phyloP scores from a whole-genome alignment of 2,888 invertebrate species.

The Fabriciana adippe region DNA sequence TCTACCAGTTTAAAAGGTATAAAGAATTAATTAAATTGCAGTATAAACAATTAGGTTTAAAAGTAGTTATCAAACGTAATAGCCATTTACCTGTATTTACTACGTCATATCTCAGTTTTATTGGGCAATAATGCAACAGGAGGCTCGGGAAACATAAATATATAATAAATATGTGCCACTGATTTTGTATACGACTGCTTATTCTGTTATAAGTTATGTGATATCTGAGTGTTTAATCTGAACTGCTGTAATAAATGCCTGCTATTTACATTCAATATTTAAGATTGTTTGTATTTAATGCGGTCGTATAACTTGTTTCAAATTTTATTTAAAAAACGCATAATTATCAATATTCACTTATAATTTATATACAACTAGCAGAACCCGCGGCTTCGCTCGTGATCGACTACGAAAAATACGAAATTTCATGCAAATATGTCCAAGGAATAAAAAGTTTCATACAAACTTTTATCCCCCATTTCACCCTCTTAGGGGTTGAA shows the following conservation, averaged over 20 bases:
- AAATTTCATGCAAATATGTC: too few species aligned
- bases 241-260: not conserved
- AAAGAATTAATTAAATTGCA: slow-evolving; percentile 29
- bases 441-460: too few species aligned
- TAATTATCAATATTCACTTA: too few species aligned
- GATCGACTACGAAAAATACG: too few species aligned
- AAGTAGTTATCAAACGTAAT: slow-evolving; percentile 31
- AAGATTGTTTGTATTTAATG: not conserved
- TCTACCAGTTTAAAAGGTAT: slow-evolving; percentile 7
- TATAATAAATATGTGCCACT: slow-evolving; percentile 30
- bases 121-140: slow-evolving; percentile 28
- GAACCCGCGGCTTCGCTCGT: too few species aligned
- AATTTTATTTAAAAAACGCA: too few species aligned
- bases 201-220: slow-evolving; percentile 16
- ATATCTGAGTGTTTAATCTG: slow-evolving; percentile 15
- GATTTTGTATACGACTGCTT: slow-evolving; percentile 31
- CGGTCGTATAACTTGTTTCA: not conserved
- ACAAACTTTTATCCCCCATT: too few species aligned
- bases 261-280: not conserved
- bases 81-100: slow-evolving; percentile 32
- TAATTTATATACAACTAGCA: too few species aligned
- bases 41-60: slow-evolving; percentile 33
- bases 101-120: slow-evolving; percentile 30
- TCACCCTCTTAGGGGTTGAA: too few species aligned
- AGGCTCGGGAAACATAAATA: slow-evolving; percentile 30